Evolutionary conservation across 2,888 invertebrate genomes (phyloP), one percentile per base, ranked within the genome.

Genomic region (Nomada goodeniana): DNA sequence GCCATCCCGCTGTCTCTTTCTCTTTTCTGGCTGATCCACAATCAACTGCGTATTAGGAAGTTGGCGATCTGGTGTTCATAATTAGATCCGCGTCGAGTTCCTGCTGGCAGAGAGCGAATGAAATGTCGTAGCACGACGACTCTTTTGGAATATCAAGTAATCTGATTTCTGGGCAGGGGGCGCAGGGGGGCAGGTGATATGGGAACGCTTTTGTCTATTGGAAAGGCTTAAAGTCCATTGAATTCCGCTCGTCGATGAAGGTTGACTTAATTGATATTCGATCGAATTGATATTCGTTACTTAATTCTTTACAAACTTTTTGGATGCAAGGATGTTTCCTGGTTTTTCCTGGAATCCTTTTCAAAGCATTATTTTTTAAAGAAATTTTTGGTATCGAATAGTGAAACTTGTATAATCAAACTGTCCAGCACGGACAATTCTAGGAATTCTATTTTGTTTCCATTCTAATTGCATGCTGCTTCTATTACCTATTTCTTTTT

Each of bases 61-160:
- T 57, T 20, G 60, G 20, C 50, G 69, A 77, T 85, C 76, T 74
- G 74, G 78, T 81, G 75, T 47, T 81, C 75, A 64, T 70, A 82
- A 86, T 84, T 82, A 80, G 71, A 53, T 11, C 36, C 44, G n/a
- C 15, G 57, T 15, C 36, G 18, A 2, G 36, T 26, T n/a, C 11
- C 36, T n/a, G n/a, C 29, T 60, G 7, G 36, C 18, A 18, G 29
- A 7, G 9, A 60, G 2, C 60, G 29, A n/a, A 36, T 23, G 55
- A 15, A 4, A 20, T 20, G n/a, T 15, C 53, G 2, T 2, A 0
- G 13, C 36, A 23, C 53, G 42, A 15, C 11, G 55, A 42, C 13
- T 57, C 2, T 55, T 36, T 42, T 23, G 18, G 50, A 71, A 71
- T 36, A 52, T 71, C 60, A 23, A 61, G 36, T 59, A 59, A 20